Conservation (phyloP, 2,113 vertebrate species). For the Sitta europaea region DNA sequence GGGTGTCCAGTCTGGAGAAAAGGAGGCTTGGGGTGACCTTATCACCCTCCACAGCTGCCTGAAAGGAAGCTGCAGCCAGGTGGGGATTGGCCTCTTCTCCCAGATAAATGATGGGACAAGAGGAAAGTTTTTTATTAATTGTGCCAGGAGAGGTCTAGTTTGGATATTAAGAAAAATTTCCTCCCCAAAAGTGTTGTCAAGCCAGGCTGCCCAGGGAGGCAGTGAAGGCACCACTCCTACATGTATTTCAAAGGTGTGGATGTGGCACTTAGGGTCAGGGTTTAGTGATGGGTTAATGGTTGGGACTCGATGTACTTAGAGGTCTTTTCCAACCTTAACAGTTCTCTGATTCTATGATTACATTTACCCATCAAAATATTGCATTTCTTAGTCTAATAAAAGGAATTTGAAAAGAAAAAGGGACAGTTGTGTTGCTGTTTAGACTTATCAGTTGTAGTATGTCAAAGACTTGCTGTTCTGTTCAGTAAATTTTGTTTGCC, state of each 20-base stretch:
- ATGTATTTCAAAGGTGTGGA: background rate
- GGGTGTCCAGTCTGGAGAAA: background rate
- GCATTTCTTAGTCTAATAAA: background rate
- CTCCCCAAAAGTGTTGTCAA: background rate
- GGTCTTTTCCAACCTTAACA: background rate
- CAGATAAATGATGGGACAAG: background rate
- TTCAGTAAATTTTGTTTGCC: background rate
- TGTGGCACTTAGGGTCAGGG: background rate
- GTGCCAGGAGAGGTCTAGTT: accelerated
- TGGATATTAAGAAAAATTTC: background rate
- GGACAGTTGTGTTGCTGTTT: background rate
- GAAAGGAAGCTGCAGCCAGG: background rate
- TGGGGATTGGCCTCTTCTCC: background rate
- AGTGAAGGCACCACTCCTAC: background rate
- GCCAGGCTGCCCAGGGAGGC: background rate
- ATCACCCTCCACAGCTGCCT: background rate
- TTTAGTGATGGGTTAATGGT: background rate
- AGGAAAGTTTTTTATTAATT: background rate
- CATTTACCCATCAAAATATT: background rate
- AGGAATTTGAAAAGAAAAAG: background rate
- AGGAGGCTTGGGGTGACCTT: background rate
- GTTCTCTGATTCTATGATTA: background rate
- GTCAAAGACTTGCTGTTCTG: background rate
- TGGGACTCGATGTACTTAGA: accelerated
- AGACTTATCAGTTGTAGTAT: background rate